Base-by-base conservation (phyloP, 2,113 vertebrate species). In the Anthoscopus minutus region DNA sequence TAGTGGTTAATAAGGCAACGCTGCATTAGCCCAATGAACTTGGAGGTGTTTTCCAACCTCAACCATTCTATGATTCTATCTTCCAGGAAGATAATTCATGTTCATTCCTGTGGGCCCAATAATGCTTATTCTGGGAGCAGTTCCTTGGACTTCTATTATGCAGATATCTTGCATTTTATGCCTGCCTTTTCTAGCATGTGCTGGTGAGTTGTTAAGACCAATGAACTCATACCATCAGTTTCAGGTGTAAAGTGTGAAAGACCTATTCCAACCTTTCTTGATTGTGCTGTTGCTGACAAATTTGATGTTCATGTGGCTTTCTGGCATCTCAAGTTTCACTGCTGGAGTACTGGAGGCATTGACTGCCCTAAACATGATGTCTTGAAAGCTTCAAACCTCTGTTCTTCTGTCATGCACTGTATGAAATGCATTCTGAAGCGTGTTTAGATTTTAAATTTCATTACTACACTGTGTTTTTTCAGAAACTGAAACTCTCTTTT, bases 101-200 rank as follows among this genome's bases (percentile, higher is more conserved):
- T 58, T 81, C 10, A 30, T 50, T 71, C 21, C 35, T 74, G 35
- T 31, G 13, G 7, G 4, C 54, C 27, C 17, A 44, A 51, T 42
- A 58, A 62, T 27, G 12, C 7, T 58, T 61, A 50, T 7, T 18
- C 35, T 70, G 64, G 28, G 14, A 92, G 42, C 11, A 51, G 33
- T 57, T 65, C 40, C 21, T 30, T 1, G 4, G 35, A 62, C 30
- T 71, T 65, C 6, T 37, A 4, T 62, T 70, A n/a, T 4, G 7
- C 21, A 67, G 5, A 31, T 1, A 21, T 30, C 25, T 54, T 45
- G 19, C 7, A 62, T 71, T 71, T 87, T 89, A 31, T 79, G 44
- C 13, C 23, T 0, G 0, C 18, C 45, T 53, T 35, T 61, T 81
- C 42, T 35, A 38, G 7, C 20, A 66, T 16, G 14, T 38, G 12